phyloP scores from a whole-genome alignment of 2,797 vertebrate species.

The Leuciscus waleckii region DNA sequence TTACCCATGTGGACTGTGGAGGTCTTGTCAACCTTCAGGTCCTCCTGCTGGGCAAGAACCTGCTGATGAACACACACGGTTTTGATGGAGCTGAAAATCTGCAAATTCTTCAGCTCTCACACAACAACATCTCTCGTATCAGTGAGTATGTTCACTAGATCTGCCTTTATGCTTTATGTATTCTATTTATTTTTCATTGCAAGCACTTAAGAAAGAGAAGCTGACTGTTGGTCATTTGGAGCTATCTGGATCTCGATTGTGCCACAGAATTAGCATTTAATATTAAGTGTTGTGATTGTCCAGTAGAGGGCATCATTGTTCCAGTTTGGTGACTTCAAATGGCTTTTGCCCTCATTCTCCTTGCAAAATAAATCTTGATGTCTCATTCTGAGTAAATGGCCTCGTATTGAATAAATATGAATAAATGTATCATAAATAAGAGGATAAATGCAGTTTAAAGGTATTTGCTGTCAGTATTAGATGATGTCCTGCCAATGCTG shows the following conservation, averaged over 20 bases:
- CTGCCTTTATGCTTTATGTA: neutral
- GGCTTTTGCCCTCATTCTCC: neutral
- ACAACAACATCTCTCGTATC: slow-evolving; percentile 89
- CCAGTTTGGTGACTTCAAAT: slow-evolving; percentile 26
- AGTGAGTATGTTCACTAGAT: slow-evolving; percentile 77
- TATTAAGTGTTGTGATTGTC: slow-evolving; percentile 6
- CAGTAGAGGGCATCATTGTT: slow-evolving; percentile 73
- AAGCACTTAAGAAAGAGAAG: neutral
- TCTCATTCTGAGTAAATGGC: slow-evolving; percentile 48
- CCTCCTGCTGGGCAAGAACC: slow-evolving; percentile 85
- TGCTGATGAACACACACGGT: slow-evolving; percentile 87
- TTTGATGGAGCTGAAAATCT: slow-evolving; percentile 84
- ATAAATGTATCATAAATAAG: slow-evolving; percentile 65
- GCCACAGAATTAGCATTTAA: neutral
- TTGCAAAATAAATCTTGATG: slow-evolving; percentile 45
- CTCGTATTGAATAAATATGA: slow-evolving; percentile 62
- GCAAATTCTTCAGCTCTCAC: slow-evolving; percentile 85
- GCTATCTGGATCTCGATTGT: neutral
- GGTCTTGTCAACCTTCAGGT: slow-evolving; percentile 83
- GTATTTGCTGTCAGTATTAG: slow-evolving; percentile 49
- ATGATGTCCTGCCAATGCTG: slow-evolving; percentile 18
- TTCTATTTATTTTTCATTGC: neutral
- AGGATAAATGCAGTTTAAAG: slow-evolving; percentile 58
- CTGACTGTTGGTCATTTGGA: neutral
- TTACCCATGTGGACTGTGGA: slow-evolving; percentile 85